These are phyloP conservation scores for Amphilophus citrinellus DNA, from an alignment of 2,113 vertebrate genomes.

Conservation along the genomic window DNA sequence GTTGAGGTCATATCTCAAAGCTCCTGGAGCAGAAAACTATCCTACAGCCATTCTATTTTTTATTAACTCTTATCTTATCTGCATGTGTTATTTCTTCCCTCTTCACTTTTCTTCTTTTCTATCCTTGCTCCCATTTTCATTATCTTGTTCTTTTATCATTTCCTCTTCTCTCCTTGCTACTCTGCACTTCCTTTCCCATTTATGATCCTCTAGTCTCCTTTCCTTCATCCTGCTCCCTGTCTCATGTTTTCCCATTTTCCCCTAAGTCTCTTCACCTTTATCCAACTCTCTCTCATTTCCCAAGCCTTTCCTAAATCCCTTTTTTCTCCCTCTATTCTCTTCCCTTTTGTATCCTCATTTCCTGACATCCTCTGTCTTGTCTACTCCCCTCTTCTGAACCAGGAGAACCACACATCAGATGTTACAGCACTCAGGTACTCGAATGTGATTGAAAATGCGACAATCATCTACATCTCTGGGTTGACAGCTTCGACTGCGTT, in stretches of 20 bases:
- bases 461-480: slow-evolving; percentile 27
- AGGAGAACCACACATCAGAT: slow-evolving; percentile 42
- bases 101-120: not conserved
- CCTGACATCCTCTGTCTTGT: slow-evolving; percentile 8
- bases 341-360: slow-evolving; percentile 3
- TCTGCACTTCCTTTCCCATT: not conserved
- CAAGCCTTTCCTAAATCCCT: not conserved
- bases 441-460: slow-evolving; percentile 38
- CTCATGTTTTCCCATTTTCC: not conserved
- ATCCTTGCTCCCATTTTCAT: not conserved
- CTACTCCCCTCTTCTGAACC: slow-evolving; percentile 8
- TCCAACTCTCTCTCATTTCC: not conserved
- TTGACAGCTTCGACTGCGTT: slow-evolving; percentile 31
- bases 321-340: not conserved
- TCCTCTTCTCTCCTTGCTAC: not conserved
- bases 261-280: not conserved
- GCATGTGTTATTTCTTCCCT: slow-evolving; percentile 13
- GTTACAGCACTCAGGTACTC: slow-evolving; percentile 32
- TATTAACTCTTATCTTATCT: slow-evolving; percentile 41
- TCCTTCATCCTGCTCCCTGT: not conserved
- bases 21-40: slow-evolving; percentile 26
- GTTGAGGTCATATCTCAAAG: slow-evolving; percentile 43
- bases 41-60: slow-evolving; percentile 11
- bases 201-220: not conserved
- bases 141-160: not conserved